Evolutionary conservation across 2,888 invertebrate species (phyloP).

Genomic region (Gastracanthus pulcherrimus): DNA sequence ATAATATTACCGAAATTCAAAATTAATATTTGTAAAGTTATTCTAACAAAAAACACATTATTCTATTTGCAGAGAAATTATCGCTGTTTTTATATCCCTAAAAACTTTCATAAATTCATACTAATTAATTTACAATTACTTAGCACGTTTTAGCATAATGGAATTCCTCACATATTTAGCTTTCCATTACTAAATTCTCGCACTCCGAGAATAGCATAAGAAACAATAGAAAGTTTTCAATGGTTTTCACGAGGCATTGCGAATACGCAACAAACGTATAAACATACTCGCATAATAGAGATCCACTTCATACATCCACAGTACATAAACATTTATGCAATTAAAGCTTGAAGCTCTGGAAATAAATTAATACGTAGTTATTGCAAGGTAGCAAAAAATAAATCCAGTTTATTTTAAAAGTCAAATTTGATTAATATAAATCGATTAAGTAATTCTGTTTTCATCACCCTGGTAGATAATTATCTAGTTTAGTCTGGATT

Average conservation of each 20-base stretch:
- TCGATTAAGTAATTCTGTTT: too few species aligned
- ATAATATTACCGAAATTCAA: too few species aligned
- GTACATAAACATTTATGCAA: background rate
- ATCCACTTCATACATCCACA: background rate
- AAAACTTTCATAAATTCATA: background rate
- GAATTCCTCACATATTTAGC: background rate
- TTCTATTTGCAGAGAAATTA: too few species aligned
- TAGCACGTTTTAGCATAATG: background rate
- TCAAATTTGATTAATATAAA: too few species aligned
- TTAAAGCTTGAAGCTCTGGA: background rate
- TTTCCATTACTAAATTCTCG: background rate
- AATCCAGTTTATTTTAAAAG: too few species aligned
- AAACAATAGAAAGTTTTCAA: conserved; percentile 41
- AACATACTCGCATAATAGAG: background rate
- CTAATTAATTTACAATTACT: conserved; percentile 22
- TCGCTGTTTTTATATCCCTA: background rate
- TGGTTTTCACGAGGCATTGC: background rate
- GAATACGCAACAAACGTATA: conserved; percentile 13
- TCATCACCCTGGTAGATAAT: too few species aligned
- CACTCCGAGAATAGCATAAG: background rate
- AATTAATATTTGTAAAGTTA: too few species aligned
- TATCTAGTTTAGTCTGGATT: too few species aligned
- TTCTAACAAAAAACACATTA: too few species aligned
- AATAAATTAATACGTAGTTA: too few species aligned
- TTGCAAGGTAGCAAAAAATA: too few species aligned